phyloP scores from a whole-genome alignment of 2,888 invertebrate genomes.

The Scelioninae gen. 1 region DNA sequence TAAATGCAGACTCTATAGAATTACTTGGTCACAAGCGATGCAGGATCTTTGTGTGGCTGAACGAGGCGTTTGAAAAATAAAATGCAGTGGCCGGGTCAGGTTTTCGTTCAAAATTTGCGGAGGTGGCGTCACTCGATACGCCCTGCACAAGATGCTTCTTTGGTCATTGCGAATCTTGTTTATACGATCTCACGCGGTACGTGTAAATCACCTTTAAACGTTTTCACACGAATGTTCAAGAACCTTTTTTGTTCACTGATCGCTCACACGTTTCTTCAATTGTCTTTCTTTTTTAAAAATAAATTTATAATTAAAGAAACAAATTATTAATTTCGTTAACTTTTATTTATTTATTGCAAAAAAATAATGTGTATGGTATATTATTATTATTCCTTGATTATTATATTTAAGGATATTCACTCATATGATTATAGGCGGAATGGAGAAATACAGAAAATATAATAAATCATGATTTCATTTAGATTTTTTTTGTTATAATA shows the following conservation, averaged over 20 bases:
- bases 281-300: background rate
- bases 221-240: conserved; percentile 40
- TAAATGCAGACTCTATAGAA: conserved; percentile 60
- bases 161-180: conserved; percentile 57
- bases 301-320: too few relatives aligned
- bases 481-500: too few relatives aligned
- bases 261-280: conserved; percentile 5
- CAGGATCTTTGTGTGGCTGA: conserved; percentile 48
- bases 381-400: too few relatives aligned
- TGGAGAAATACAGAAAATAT: too few relatives aligned
- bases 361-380: too few relatives aligned
- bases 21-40: conserved; percentile 45
- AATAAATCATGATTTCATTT: too few relatives aligned
- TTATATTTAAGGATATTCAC: too few relatives aligned
- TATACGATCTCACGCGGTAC: conserved; percentile 51
- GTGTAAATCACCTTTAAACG: conserved; percentile 47
- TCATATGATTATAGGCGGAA: too few relatives aligned
- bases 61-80: conserved; percentile 37
- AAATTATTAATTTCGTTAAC: too few relatives aligned
- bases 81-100: conserved; percentile 54
- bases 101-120: conserved; percentile 52
- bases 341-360: too few relatives aligned
- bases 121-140: conserved; percentile 55
- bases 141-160: conserved; percentile 45
- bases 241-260: conserved; percentile 14